Evolutionary conservation across 2,888 invertebrate species (phyloP), one percentile per base, ranked within the genome.

Genomic region (Amphipoea oculea): DNA sequence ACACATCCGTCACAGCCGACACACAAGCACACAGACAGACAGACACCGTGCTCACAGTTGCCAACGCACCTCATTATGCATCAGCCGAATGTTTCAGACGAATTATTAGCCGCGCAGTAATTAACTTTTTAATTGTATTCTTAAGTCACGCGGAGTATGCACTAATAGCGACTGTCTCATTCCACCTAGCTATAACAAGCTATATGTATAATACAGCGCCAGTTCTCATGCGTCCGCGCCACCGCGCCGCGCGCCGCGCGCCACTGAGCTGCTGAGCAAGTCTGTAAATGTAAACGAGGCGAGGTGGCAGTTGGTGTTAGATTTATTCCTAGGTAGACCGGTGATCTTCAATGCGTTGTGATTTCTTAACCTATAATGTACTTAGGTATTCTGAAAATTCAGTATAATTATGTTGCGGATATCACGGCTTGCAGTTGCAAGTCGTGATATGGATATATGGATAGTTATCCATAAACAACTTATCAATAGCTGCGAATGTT

Each of bases 41-140:
- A 20, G 20, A 12, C 60, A 48, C 54, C 42, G 36, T 54, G 45
- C 57, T 45, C 57, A 36, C 23, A 36, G n/a, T 40, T n/a, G 72
- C 29, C 45, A 45, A 65, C 70, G 66, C 72, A 65, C 65, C 75
- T 79, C 68, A 68, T 79, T 81, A 76, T 81, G 70, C 76, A 77
- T 79, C 72, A 67, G 60, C 71, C 75, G 72, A 81, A 83, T 83
- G 76, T 79, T 73, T 81, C 54, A 67, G 77, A 66, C 69, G 71
- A 78, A 87, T 79, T 88, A 87, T 80, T 65, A 72, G 20, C 45
- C 45, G 6, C 23, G 62, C 57, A 66, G 42, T 82, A 81, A 85
- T 78, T 85, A 81, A 77, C 74, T 76, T 78, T 82, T 83, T 82
- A 88, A 83, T 79, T 81, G 76, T 78, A 45, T 77, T 73, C 23